Evolutionary conservation across 2,113 vertebrate species (phyloP).

Genomic region (Gymnobelideus leadbeateri): DNA sequence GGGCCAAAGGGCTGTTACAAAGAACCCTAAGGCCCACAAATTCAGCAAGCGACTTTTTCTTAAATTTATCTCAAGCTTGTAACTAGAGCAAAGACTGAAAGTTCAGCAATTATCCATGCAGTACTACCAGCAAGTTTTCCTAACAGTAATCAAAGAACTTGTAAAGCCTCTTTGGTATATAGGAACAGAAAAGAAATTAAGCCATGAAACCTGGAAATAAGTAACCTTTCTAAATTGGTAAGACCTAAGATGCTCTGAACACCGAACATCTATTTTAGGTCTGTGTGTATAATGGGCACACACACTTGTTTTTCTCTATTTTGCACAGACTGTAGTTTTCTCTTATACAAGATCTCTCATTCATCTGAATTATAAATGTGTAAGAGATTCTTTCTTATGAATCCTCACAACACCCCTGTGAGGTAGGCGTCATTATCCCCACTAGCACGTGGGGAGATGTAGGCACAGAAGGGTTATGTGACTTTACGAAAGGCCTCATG

Average conservation of each 20-base stretch:
- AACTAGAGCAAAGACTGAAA: not conserved
- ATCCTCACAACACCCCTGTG: constrained; percentile 71
- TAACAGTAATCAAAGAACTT: constrained; percentile 50
- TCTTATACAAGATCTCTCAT: not conserved
- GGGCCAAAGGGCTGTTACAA: not conserved
- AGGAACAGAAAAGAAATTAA: constrained; percentile 64
- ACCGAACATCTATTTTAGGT: not conserved
- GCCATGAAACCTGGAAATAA: constrained; percentile 70
- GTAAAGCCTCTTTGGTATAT: constrained; percentile 85
- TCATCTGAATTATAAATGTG: not conserved
- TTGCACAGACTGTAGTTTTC: not conserved
- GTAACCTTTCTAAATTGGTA: constrained; percentile 68
- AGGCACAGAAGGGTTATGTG: constrained; percentile 49
- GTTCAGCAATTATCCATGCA: constrained; percentile 5
- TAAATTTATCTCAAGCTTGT: not conserved
- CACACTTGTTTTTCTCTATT: not conserved
- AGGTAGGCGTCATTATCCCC: constrained; percentile 67
- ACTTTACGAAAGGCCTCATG: constrained; percentile 11
- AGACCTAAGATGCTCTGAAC: constrained; percentile 22
- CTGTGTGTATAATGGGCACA: constrained; percentile 9
- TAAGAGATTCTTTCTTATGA: not conserved
- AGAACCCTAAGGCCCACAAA: not conserved
- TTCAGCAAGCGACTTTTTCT: constrained; percentile 50
- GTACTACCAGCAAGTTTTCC: constrained; percentile 46
- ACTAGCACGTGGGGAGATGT: constrained; percentile 32